Evolutionary conservation across 1,140 invertebrate genomes (phyloP).

Genomic region (Littorina saxatilis): DNA sequence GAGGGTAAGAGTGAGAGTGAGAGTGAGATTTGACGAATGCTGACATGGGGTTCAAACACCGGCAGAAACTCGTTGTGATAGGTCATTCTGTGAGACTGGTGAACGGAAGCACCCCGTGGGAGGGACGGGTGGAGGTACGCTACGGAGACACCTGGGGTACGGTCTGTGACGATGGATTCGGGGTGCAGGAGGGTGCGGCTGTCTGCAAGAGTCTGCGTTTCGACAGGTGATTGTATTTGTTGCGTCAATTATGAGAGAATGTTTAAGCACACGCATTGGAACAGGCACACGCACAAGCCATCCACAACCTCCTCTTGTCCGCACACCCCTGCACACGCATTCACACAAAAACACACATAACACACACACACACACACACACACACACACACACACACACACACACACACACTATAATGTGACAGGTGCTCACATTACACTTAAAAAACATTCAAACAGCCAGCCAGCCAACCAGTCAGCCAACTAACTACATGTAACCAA

Average conservation of each 20-base stretch:
- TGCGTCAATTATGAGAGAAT: too few relatives aligned
- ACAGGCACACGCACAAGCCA: background rate
- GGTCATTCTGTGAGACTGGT: conserved; percentile 26
- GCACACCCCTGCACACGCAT: background rate
- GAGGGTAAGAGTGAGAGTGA: background rate
- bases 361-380: too few relatives aligned
- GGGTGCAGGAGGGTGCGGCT: conserved; percentile 34
- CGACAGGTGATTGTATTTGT: too few relatives aligned
- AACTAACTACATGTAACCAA: too few relatives aligned
- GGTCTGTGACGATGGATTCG: conserved; percentile 43
- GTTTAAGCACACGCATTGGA: background rate
- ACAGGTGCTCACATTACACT: too few relatives aligned
- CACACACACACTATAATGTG: too few relatives aligned
- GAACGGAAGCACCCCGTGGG: conserved; percentile 5
- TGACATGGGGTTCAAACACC: background rate
- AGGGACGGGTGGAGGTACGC: conserved; percentile 47
- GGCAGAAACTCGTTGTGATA: background rate
- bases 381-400: too few relatives aligned
- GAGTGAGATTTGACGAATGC: background rate
- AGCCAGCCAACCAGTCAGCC: too few relatives aligned
- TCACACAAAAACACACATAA: too few relatives aligned
- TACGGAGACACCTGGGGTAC: conserved; percentile 50
- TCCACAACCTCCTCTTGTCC: background rate
- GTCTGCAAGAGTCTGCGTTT: conserved; percentile 33
- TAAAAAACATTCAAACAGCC: too few relatives aligned